phyloP scores from a whole-genome alignment of 1,140 invertebrate species.

The Pentalonia nigronervosa region DNA sequence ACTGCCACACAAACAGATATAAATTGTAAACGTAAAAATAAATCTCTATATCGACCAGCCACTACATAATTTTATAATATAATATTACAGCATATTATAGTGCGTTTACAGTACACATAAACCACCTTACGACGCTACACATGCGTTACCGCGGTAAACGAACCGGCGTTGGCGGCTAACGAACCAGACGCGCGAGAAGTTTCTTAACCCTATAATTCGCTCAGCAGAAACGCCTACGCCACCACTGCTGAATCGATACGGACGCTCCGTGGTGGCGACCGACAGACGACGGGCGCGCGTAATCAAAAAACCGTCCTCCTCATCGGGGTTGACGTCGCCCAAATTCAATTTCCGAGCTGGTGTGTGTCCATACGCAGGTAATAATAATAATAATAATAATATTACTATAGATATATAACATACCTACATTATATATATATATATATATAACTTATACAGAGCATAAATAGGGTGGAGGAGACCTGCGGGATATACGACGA shows the following conservation, averaged over 20 bases:
- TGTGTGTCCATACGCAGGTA: not conserved
- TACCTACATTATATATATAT: not conserved
- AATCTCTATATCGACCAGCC: not conserved
- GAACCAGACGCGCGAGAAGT: slow-evolving; percentile 42
- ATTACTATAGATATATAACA: not conserved
- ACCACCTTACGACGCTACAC: not conserved
- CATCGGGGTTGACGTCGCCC: slow-evolving; percentile 6
- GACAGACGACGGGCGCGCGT: not conserved
- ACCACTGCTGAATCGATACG: slow-evolving; percentile 43
- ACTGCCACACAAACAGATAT: not conserved
- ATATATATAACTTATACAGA: not conserved
- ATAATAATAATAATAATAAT: not conserved
- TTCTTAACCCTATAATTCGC: slow-evolving; percentile 45
- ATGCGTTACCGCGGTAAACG: not conserved
- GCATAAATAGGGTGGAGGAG: not conserved
- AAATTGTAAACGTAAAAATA: not conserved
- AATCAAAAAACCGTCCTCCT: slow-evolving; percentile 42
- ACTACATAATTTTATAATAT: not conserved
- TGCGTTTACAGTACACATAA: not conserved
- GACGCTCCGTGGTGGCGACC: not conserved
- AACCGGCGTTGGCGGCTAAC: slow-evolving; percentile 5
- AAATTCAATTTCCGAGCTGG: slow-evolving; percentile 44
- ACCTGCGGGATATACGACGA: not conserved
- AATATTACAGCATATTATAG: not conserved
- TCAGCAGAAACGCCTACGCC: slow-evolving; percentile 49